Percentiles rank a stretch among this genome's conserved stretches.
Conservation (phyloP, 2,888 invertebrate species). For the Cephonodes hylas region DNA sequence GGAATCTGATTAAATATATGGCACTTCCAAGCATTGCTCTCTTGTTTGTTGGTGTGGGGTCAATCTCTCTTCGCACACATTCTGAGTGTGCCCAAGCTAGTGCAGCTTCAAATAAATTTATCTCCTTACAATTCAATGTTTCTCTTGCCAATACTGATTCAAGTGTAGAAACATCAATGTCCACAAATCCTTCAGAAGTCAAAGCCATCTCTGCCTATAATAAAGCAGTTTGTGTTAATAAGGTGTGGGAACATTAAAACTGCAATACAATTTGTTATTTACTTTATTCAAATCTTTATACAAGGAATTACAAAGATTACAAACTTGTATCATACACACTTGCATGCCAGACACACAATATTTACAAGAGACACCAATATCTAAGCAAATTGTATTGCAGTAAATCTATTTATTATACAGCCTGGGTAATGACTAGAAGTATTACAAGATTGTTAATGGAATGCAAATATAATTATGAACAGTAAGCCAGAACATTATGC, state of each 20-base stretch:
- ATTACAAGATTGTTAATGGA: conserved; percentile 30
- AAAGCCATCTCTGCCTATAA: conserved; percentile 96
- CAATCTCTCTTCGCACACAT: conserved; percentile 91
- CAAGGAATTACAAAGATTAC: conserved; percentile 51
- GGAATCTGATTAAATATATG: conserved; percentile 93
- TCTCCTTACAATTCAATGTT: conserved; percentile 97
- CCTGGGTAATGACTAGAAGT: conserved; percentile 47
- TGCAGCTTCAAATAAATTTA: conserved; percentile 94
- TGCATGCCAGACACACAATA: conserved; percentile 55
- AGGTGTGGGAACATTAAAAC: conserved; percentile 69
- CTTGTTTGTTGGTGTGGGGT: conserved; percentile 90
- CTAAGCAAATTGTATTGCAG: conserved; percentile 77
- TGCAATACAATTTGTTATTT: conserved; percentile 79
- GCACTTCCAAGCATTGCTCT: conserved; percentile 88
- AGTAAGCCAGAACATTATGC: conserved; percentile 25
- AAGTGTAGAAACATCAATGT: conserved; percentile 96
- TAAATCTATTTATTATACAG: conserved; percentile 41
- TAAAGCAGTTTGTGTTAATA: conserved; percentile 41
- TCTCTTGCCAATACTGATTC: conserved; percentile 95
- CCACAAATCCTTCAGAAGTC: conserved; percentile 96
- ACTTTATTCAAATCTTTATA: conserved; percentile 66
- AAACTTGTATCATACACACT: conserved; percentile 52
- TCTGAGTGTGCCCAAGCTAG: conserved; percentile 96
- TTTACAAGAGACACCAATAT: conserved; percentile 26
- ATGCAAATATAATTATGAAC: conserved; percentile 30